Percentiles rank a stretch among this genome's conserved stretches.
Evolutionary conservation across 2,888 invertebrate species (phyloP).

Genomic region (Lepidonotus clava): DNA sequence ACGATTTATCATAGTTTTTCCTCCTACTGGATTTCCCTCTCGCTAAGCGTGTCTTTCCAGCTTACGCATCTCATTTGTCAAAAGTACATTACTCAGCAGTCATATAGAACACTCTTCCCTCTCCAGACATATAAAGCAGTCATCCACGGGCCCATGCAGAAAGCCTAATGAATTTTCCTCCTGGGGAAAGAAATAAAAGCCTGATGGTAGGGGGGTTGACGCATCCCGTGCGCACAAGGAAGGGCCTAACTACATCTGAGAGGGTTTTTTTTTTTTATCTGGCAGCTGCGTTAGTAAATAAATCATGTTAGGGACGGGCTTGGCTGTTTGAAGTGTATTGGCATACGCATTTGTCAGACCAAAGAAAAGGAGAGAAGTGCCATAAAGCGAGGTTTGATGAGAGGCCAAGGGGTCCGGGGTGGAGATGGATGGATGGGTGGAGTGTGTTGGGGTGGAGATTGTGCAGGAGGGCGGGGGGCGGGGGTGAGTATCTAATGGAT

Average conservation of each 20-base stretch:
- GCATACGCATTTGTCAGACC: conserved; percentile 35
- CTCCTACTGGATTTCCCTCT: too few relatives aligned
- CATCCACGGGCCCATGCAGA: too few relatives aligned
- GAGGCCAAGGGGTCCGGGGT: conserved; percentile 12
- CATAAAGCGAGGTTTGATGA: conserved; percentile 32
- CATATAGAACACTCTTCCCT: too few relatives aligned
- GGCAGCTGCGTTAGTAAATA: conserved; percentile 26
- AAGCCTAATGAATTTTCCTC: conserved; percentile 1
- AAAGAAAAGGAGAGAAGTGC: conserved; percentile 3
- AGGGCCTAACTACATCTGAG: conserved; percentile 24
- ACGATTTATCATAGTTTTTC: too few relatives aligned
- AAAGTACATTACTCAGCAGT: too few relatives aligned
- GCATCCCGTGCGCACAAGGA: background rate
- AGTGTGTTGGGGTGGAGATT: background rate
- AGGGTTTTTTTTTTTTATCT: background rate
- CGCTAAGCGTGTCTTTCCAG: too few relatives aligned
- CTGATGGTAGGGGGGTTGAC: background rate
- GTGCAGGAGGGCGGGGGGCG: background rate
- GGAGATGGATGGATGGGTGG: background rate
- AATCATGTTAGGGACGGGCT: conserved; percentile 11
- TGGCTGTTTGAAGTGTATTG: conserved; percentile 41
- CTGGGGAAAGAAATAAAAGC: background rate
- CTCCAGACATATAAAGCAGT: background rate
- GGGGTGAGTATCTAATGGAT: too few relatives aligned
- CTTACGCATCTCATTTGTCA: too few relatives aligned